phyloP scores from a whole-genome alignment of 2,113 vertebrate species.

The Epinephelus moara region DNA sequence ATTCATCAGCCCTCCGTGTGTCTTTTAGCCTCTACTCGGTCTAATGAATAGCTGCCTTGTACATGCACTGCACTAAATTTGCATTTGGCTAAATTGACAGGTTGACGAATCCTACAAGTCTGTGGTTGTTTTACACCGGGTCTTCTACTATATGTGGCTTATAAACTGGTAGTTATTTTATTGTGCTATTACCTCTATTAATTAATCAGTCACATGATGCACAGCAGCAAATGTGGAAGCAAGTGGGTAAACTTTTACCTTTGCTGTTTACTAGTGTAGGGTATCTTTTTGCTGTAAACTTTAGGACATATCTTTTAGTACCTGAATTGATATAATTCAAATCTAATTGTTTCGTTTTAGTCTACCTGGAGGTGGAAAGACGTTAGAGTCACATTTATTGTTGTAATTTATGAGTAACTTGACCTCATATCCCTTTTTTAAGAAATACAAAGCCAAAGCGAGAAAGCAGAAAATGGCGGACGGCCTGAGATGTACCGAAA shows the following conservation, averaged over 20 bases:
- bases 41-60: conserved; percentile 49
- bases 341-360: too few relatives aligned
- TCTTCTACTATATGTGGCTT: not conserved
- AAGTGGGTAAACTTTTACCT: not conserved
- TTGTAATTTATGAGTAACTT: too few relatives aligned
- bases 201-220: not conserved
- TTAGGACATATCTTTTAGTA: too few relatives aligned
- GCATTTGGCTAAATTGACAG: conserved; percentile 40
- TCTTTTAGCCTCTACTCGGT: conserved; percentile 16
- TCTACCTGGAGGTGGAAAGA: too few relatives aligned
- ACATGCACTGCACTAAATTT: conserved; percentile 28
- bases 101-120: conserved; percentile 15
- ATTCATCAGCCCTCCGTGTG: conserved; percentile 45
- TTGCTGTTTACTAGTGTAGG: not conserved
- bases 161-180: not conserved
- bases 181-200: not conserved
- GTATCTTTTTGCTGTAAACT: not conserved
- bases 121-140: not conserved
- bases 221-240: not conserved
- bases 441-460: too few relatives aligned
- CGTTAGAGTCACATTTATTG: too few relatives aligned
- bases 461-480: too few relatives aligned
- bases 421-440: too few relatives aligned
- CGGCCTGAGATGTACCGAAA: too few relatives aligned
- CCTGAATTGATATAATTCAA: too few relatives aligned